phyloP scores from a whole-genome alignment of 2,888 invertebrate species.

The Amblyteles armatorius region DNA sequence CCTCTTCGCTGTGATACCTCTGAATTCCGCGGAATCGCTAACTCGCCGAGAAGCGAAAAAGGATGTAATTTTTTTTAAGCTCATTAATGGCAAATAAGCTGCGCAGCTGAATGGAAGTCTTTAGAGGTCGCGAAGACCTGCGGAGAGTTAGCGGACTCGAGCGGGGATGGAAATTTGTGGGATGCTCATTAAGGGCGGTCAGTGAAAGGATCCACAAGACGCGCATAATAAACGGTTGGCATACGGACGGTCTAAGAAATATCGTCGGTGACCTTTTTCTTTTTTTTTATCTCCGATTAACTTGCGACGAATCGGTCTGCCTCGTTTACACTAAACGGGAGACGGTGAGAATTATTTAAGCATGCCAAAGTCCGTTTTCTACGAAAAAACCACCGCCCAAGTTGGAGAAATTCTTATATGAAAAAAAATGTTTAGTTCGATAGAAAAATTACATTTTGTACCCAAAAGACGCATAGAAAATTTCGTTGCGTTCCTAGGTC shows the following conservation, averaged over 20 bases:
- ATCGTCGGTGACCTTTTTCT: background rate
- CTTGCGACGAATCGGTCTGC: background rate
- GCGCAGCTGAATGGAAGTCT: background rate
- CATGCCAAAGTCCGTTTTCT: background rate
- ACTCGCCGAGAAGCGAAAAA: background rate
- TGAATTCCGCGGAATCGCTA: slow-evolving; percentile 30
- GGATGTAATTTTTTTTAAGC: background rate
- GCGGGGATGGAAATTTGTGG: slow-evolving; percentile 24
- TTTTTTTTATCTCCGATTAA: background rate
- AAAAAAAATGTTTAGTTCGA: too few species aligned
- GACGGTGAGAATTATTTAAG: background rate
- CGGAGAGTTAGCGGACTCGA: slow-evolving; percentile 12
- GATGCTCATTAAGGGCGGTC: background rate
- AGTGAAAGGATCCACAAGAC: slow-evolving; percentile 9
- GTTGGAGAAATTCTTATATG: too few species aligned
- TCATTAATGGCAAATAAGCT: slow-evolving; percentile 38
- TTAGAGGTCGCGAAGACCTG: slow-evolving; percentile 23
- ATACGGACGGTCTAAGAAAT: background rate
- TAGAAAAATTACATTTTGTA: too few species aligned
- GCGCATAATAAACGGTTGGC: background rate
- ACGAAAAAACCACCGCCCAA: too few species aligned
- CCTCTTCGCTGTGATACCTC: slow-evolving; percentile 19
- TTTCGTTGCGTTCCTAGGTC: too few species aligned
- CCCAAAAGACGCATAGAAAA: too few species aligned
- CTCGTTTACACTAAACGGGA: background rate